Base-by-base conservation (phyloP, 1,140 invertebrate species). In the Drosophila gunungcola region DNA sequence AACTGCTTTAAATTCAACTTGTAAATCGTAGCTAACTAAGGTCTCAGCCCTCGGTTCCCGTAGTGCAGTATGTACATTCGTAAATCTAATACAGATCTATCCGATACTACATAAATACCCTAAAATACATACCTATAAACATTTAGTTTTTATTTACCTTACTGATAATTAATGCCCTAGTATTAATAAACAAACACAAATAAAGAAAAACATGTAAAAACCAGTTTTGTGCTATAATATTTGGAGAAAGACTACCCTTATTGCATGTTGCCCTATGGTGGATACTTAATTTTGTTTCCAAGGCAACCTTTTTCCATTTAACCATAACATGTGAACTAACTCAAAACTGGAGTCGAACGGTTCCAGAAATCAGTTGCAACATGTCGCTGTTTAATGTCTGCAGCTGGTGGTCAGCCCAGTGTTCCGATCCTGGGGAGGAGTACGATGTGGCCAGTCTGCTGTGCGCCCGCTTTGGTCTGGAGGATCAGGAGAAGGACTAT, bases 341-440 rank as follows among this genome's bases (percentile, higher is more conserved):
- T 67, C 27, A 1, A n/a, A 27, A 34, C 10, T 27, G 13, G 4
- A 27, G 0, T 48, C 16, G 27, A 21, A 6, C 21, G 12, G 43
- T 58, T 78, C 53, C 41, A 3, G 2, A 32, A 43, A 48, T 16
- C 51, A 70, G 48, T 45, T 13, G 39, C 48, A 70, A 11, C 65
- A 97, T 97, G 96, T 97, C 96, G 12, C 90, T 97, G 45, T 97
- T 97, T 88, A 96, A 96, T 92, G 94, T 95, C 3, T 94, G 95
- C 78, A 96, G 96, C 74, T 95, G 95, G 94, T 97, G 96, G 96
- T 93, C 94, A 16, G 94, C 95, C 4, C 92, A 94, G 10, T 95
- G 94, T 78, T 94, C 95, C 3, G 94, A 94, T 48, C 92, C 94
- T 36, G 94, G 95, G 48, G 92, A 79, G 39, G 86, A 92, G 45